Base-by-base conservation (phyloP, 2,113 vertebrate species). In the Solea senegalensis region DNA sequence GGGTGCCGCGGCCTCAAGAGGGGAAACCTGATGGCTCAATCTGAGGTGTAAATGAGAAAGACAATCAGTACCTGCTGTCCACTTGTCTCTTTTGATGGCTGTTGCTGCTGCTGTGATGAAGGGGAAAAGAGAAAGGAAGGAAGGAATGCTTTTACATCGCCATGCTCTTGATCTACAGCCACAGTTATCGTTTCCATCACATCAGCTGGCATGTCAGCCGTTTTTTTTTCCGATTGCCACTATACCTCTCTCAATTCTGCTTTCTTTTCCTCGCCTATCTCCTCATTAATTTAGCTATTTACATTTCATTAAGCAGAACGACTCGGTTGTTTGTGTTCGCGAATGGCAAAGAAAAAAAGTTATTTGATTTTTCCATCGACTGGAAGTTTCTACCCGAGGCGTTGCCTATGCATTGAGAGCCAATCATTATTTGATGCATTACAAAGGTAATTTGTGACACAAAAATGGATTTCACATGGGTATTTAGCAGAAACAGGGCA, bases 11-110 rank as follows among this genome's bases (percentile, higher is more conserved):
- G 49, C 15, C 87, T 63, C 40, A 0, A 15, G 72, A 74, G 79
- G 83, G 81, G 72, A 73, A 68, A 45, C 56, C 63, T 74, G 84
- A 87, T 61, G 80, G 68, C 75, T 86, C 81, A 77, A 87, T 83
- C 64, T 43, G 53, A 27, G 63, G 52, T 80, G 65, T 69, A 77
- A 77, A 81, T 68, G 68, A 79, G 66, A 44, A 7, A 53, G 71
- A 62, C 60, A 50, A 80, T 78, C 76, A 63, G 81, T 69, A 68
- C 65, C 63, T 67, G 66, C 68, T 50, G 51, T 69, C 69, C n/a
- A 21, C 71, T 79, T 65, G 56, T 73, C 53, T 85, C 51, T 28
- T 34, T 62, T 73, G 78, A 88, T 59, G 58, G 64, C 65, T 69
- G 51, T 65, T 69, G 62, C 72, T 55, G 26, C 44, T 51, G 52